These are phyloP conservation scores for Physocephala rufipes DNA, from an alignment of 2,888 invertebrate genomes.

Conservation along the genomic window DNA sequence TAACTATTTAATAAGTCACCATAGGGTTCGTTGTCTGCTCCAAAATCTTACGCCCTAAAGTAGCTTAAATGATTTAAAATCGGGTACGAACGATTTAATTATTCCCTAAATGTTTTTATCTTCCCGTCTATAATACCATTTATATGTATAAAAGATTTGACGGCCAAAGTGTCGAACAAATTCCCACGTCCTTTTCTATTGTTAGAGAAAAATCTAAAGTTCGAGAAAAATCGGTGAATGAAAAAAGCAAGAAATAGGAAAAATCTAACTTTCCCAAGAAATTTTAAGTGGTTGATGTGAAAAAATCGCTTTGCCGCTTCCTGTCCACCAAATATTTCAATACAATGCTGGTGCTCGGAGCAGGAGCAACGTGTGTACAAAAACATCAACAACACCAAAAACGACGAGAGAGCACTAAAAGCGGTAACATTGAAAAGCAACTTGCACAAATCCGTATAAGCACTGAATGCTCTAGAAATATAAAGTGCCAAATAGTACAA, in stretches of 20 bases:
- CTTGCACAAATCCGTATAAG: conserved; percentile 24
- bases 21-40: too few relatives aligned
- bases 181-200: conserved; percentile 28
- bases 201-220: background rate
- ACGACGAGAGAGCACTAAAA: conserved; percentile 10
- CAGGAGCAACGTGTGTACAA: background rate
- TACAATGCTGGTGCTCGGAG: background rate
- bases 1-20: too few relatives aligned
- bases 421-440: background rate
- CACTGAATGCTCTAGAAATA: conserved; percentile 30
- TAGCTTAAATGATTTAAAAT: too few relatives aligned
- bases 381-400: conserved; percentile 1
- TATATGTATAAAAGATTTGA: too few relatives aligned
- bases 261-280: conserved; percentile 22
- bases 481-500: conserved; percentile 34
- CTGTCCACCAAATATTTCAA: conserved; percentile 22
- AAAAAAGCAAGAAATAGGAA: conserved; percentile 2
- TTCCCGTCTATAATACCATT: background rate
- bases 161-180: background rate
- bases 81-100: too few relatives aligned
- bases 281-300: conserved; percentile 28
- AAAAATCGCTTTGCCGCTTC: conserved; percentile 34
- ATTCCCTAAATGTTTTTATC: background rate
- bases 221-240: background rate
- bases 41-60: too few relatives aligned